Percentiles rank a stretch among this genome's conserved stretches.
Evolutionary conservation across 2,888 invertebrate genomes (phyloP).

Genomic region (Iphiclides podalirius): DNA sequence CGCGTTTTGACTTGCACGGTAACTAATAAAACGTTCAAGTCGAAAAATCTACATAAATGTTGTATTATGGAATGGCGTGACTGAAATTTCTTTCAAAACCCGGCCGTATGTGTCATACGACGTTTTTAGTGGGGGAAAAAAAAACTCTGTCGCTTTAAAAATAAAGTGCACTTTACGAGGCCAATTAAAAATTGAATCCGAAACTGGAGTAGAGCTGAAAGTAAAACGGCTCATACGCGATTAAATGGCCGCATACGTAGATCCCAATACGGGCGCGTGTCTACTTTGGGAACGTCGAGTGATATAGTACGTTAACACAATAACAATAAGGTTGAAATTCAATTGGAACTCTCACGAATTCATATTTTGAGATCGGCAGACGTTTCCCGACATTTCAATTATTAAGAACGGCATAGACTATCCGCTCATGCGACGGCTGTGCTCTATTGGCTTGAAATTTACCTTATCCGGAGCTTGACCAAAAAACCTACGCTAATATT

Average conservation of each 20-base stretch:
- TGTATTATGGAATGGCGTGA: conserved; percentile 60
- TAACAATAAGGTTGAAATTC: conserved; percentile 6
- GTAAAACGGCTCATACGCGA: conserved; percentile 48
- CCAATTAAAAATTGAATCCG: conserved; percentile 57
- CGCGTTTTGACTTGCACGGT: neutral
- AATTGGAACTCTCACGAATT: neutral
- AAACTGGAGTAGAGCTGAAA: conserved; percentile 40
- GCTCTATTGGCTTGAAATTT: neutral
- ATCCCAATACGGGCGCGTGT: too few species aligned
- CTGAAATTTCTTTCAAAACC: conserved; percentile 55
- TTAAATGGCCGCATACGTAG: neutral
- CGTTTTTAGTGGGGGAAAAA: conserved; percentile 41
- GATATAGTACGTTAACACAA: too few species aligned
- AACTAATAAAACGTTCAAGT: conserved; percentile 19
- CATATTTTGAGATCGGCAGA: neutral
- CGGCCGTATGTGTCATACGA: conserved; percentile 46
- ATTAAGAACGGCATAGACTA: too few species aligned
- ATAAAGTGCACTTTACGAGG: conserved; percentile 52
- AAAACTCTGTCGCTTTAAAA: conserved; percentile 41
- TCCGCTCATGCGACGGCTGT: too few species aligned
- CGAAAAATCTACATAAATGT: conserved; percentile 43
- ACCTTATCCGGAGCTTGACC: neutral
- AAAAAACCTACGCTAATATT: conserved; percentile 11
- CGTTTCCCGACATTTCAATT: neutral
- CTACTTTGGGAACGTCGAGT: neutral